A percentile compares a stretch with the other conserved stretches of the same genome.
phyloP scores from a whole-genome alignment of 2,888 invertebrate genomes.

The Colletes collaris region DNA sequence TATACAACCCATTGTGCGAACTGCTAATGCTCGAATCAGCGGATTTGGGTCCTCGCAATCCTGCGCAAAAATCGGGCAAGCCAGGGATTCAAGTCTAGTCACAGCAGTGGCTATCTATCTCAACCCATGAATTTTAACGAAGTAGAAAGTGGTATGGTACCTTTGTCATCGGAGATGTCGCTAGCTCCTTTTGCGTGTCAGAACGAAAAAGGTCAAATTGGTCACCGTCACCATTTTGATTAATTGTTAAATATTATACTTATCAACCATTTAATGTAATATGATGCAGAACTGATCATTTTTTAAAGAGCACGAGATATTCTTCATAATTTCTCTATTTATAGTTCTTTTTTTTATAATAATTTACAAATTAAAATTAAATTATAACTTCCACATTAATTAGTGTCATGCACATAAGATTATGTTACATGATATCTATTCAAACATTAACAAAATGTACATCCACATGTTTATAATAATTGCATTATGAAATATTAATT shows the following conservation, averaged over 20 bases:
- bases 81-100: slow-evolving; percentile 84
- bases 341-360: slow-evolving; percentile 18
- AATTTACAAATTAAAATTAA: slow-evolving; percentile 41
- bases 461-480: slow-evolving; percentile 57
- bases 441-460: slow-evolving; percentile 58
- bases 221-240: slow-evolving; percentile 83
- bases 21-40: slow-evolving; percentile 98
- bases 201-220: slow-evolving; percentile 84
- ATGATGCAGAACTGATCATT: slow-evolving; percentile 78
- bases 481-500: slow-evolving; percentile 48
- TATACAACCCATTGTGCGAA: slow-evolving; percentile 99
- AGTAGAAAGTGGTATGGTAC: slow-evolving; percentile 80
- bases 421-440: slow-evolving; percentile 56
- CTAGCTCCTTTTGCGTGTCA: slow-evolving; percentile 83
- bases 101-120: slow-evolving; percentile 81
- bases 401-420: slow-evolving; percentile 56
- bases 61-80: slow-evolving; percentile 86
- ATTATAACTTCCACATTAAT: slow-evolving; percentile 46
- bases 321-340: slow-evolving; percentile 52
- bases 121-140: slow-evolving; percentile 79
- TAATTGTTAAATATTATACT: slow-evolving; percentile 76
- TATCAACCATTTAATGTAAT: slow-evolving; percentile 73
- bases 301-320: slow-evolving; percentile 82
- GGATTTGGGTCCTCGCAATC: slow-evolving; percentile 99
- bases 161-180: slow-evolving; percentile 83